These are phyloP conservation scores for Anaspis maculata DNA, from an alignment of 2,888 invertebrate genomes.

Conservation along the genomic window DNA sequence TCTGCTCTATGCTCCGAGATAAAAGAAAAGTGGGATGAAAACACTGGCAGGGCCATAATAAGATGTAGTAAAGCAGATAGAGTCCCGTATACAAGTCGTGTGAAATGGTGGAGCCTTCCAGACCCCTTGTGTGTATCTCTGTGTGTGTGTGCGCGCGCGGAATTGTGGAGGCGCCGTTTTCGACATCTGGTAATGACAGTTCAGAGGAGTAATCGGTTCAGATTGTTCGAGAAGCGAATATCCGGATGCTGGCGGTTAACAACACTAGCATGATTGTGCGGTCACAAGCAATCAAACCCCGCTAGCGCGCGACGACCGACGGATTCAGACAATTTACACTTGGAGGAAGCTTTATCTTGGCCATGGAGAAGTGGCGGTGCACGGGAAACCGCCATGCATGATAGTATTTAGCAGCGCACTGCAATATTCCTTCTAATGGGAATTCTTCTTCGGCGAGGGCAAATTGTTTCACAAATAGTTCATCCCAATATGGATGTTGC, in stretches of 20 bases:
- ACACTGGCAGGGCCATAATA: slow-evolving; percentile 7
- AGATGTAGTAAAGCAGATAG: slow-evolving; percentile 10
- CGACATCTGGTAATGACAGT: slow-evolving; percentile 37
- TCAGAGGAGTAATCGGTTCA: slow-evolving; percentile 34
- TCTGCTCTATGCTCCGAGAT: slow-evolving; percentile 9
- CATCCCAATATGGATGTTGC: too few relatives aligned
- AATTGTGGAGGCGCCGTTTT: slow-evolving; percentile 14
- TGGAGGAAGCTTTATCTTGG: slow-evolving; percentile 17
- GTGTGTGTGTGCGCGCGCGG: slow-evolving; percentile 5
- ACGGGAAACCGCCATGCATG: slow-evolving; percentile 10
- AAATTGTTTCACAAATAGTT: slow-evolving; percentile 8
- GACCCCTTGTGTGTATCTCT: too few relatives aligned
- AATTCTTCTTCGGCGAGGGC: slow-evolving; percentile 10
- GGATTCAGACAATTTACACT: slow-evolving; percentile 31
- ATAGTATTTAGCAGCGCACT: slow-evolving; percentile 6
- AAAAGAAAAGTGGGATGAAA: too few relatives aligned
- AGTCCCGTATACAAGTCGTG: too few relatives aligned
- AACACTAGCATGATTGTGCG: slow-evolving; percentile 37
- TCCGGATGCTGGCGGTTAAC: slow-evolving; percentile 31
- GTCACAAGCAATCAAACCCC: slow-evolving; percentile 37
- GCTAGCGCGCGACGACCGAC: slow-evolving; percentile 26
- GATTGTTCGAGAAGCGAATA: slow-evolving; percentile 33
- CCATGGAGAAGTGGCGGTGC: slow-evolving; percentile 3
- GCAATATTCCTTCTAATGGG: slow-evolving; percentile 10
- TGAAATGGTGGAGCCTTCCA: slow-evolving; percentile 2